Conservation (phyloP, 2,113 vertebrate species). For the Caretta caretta region DNA sequence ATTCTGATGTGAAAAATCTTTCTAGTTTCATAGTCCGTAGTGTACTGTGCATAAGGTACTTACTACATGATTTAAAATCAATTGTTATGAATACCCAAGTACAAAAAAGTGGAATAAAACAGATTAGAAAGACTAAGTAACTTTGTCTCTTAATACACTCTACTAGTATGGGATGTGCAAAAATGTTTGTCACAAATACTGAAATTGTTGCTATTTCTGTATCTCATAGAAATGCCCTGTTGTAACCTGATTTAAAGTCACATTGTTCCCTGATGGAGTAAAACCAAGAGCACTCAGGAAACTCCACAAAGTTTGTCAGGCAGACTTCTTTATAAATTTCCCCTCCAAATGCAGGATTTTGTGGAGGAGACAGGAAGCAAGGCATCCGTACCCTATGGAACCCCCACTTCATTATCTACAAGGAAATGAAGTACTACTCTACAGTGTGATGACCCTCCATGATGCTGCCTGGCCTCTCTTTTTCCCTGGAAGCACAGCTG, state of each 20-base stretch:
- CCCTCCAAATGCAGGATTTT: not conserved
- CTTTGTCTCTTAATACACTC: not conserved
- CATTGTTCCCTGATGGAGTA: not conserved
- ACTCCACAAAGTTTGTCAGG: not conserved
- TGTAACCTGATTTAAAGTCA: not conserved
- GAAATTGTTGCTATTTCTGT: not conserved
- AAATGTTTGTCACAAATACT: not conserved
- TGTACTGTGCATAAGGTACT: not conserved
- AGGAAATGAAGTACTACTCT: not conserved
- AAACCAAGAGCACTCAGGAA: not conserved
- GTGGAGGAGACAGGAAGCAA: not conserved
- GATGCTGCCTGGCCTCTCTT: not conserved
- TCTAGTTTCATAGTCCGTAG: not conserved
- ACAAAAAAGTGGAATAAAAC: not conserved
- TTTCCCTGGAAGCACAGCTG: not conserved
- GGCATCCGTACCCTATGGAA: not conserved
- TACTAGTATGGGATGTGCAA: not conserved
- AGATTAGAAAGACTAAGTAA: too few relatives aligned
- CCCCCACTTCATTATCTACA: not conserved
- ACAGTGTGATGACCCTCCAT: not conserved
- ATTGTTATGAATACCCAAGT: not conserved
- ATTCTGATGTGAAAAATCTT: not conserved
- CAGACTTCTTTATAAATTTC: not conserved
- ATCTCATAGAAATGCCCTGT: not conserved
- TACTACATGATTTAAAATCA: not conserved